phyloP scores from a whole-genome alignment of 2,888 invertebrate genomes.

The Plebejus melissa region DNA sequence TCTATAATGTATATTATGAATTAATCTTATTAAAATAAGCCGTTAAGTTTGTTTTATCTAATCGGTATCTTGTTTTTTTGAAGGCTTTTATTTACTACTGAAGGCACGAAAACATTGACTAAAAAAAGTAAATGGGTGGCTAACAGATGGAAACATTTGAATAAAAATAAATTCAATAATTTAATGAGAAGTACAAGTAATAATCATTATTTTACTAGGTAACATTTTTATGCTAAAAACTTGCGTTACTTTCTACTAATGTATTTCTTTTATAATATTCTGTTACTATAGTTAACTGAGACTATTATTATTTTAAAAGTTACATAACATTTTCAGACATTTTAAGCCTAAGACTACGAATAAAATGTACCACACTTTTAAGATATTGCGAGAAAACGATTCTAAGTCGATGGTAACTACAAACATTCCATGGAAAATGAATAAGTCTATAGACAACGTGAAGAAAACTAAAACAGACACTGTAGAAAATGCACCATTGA shows the following conservation, averaged over 20 bases:
- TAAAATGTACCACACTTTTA: background rate
- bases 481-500: background rate
- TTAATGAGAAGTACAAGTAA: slow-evolving; percentile 25
- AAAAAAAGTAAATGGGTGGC: slow-evolving; percentile 40
- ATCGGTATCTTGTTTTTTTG: slow-evolving; percentile 11
- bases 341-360: background rate
- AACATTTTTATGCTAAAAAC: background rate
- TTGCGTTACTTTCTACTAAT: background rate
- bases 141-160: slow-evolving; percentile 45
- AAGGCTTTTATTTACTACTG: slow-evolving; percentile 37
- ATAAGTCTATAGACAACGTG: background rate
- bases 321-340: slow-evolving; percentile 33
- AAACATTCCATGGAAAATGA: background rate
- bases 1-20: too few species aligned
- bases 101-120: slow-evolving; percentile 36
- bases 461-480: background rate
- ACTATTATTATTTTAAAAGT: background rate
- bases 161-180: slow-evolving; percentile 38
- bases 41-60: background rate
- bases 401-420: background rate
- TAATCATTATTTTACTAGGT: slow-evolving; percentile 24
- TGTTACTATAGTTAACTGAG: too few species aligned
- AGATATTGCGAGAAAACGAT: background rate
- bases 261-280: background rate
- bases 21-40: background rate